These are phyloP conservation scores for Nomada lathburiana DNA, from an alignment of 2,888 invertebrate genomes.

Conservation along the genomic window DNA sequence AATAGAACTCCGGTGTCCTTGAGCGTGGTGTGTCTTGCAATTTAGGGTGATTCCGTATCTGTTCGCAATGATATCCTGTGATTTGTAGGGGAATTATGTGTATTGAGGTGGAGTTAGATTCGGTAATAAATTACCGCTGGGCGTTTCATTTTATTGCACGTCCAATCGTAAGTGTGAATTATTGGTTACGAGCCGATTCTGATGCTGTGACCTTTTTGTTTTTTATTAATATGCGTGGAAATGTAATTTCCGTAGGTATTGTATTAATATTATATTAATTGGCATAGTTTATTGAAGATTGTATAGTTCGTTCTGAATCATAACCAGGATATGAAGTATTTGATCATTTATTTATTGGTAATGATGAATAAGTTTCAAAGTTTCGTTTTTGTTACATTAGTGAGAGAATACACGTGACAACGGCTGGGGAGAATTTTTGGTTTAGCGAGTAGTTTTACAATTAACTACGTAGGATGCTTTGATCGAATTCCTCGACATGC, in stretches of 20 bases:
- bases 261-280: too few species aligned
- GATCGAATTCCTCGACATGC: background rate
- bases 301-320: too few species aligned
- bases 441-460: constrained; percentile 14
- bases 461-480: constrained; percentile 10
- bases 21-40: background rate
- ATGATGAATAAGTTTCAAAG: too few species aligned
- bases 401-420: too few species aligned
- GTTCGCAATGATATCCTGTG: background rate
- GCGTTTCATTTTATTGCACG: background rate
- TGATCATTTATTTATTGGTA: too few species aligned
- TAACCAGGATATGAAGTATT: too few species aligned
- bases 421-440: background rate
- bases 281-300: too few species aligned
- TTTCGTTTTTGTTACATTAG: too few species aligned
- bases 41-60: background rate
- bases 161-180: background rate
- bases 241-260: too few species aligned
- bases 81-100: constrained; percentile 4
- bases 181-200: background rate
- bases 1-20: background rate
- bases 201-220: background rate
- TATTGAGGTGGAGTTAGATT: background rate
- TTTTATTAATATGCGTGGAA: background rate
- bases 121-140: background rate